A percentile compares a stretch with the other conserved stretches of the same genome.
phyloP scores from a whole-genome alignment of 1,140 invertebrate species.

The Chironomus striatipennis region DNA sequence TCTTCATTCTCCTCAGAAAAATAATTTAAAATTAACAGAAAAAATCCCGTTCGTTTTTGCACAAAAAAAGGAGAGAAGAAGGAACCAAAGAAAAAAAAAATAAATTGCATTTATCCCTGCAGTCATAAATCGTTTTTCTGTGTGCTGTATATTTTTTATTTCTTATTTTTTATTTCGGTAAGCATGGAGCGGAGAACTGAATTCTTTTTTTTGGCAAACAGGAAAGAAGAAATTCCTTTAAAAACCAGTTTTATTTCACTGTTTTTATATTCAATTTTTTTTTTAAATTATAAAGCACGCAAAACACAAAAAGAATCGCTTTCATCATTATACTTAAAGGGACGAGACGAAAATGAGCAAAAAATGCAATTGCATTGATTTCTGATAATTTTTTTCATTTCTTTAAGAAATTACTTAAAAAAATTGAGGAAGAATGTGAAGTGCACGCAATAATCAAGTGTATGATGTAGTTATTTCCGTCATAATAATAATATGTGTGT shows the following conservation, averaged over 20 bases:
- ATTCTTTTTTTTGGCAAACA: background rate
- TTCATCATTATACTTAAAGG: background rate
- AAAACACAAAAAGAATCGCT: background rate
- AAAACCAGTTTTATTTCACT: background rate
- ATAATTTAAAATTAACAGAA: background rate
- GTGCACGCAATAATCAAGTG: background rate
- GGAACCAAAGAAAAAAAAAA: background rate
- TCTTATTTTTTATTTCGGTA: background rate
- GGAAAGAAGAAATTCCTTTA: background rate
- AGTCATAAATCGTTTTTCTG: conserved; percentile 10
- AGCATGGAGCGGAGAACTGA: background rate
- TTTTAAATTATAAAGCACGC: conserved; percentile 2
- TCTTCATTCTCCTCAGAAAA: background rate
- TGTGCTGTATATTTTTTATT: background rate
- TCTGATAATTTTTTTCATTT: background rate
- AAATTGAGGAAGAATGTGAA: background rate
- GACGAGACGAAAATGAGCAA: background rate
- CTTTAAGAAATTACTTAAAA: too few species aligned
- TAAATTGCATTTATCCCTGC: conserved; percentile 12
- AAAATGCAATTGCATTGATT: background rate
- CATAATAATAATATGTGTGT: background rate
- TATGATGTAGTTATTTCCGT: background rate
- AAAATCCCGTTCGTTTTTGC: background rate
- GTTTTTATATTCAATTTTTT: background rate
- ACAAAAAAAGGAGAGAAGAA: background rate